phyloP scores from a whole-genome alignment of 64 coral and sea anemone genomes.

The Stichodactyla mertensii region DNA sequence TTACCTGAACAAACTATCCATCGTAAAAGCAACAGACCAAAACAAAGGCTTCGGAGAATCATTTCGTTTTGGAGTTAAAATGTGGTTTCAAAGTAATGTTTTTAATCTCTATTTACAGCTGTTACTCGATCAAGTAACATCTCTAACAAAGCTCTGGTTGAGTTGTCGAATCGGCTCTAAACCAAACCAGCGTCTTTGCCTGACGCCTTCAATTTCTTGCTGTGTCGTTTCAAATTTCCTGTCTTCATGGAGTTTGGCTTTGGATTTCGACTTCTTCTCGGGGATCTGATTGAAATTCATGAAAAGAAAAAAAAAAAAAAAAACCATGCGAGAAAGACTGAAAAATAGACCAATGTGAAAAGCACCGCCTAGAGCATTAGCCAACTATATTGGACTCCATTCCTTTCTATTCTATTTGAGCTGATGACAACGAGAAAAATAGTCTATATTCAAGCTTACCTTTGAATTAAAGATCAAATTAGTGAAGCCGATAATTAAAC shows the following conservation, averaged over 20 bases:
- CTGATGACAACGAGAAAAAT: background rate
- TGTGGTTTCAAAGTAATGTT: background rate
- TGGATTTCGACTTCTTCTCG: background rate
- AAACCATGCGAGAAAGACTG: background rate
- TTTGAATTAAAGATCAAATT: background rate
- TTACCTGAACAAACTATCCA: background rate
- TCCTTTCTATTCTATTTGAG: background rate
- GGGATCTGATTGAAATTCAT: background rate
- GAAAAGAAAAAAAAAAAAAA: background rate
- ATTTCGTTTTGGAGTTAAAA: background rate
- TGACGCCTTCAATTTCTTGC: background rate
- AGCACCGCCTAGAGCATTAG: background rate
- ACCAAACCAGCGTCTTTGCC: background rate
- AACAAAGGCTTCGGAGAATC: background rate
- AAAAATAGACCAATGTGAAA: background rate
- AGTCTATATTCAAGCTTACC: background rate
- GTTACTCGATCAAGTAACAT: background rate
- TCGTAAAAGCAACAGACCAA: background rate
- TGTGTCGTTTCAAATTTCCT: background rate
- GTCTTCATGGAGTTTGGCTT: background rate
- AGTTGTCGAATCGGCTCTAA: background rate
- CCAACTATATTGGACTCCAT: background rate
- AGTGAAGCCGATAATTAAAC: slow-evolving; percentile 7
- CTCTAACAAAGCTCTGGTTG: background rate
- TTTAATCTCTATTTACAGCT: background rate